Evolutionary conservation across 2,113 vertebrate genomes (phyloP).

Genomic region (Phyllopteryx taeniolatus): DNA sequence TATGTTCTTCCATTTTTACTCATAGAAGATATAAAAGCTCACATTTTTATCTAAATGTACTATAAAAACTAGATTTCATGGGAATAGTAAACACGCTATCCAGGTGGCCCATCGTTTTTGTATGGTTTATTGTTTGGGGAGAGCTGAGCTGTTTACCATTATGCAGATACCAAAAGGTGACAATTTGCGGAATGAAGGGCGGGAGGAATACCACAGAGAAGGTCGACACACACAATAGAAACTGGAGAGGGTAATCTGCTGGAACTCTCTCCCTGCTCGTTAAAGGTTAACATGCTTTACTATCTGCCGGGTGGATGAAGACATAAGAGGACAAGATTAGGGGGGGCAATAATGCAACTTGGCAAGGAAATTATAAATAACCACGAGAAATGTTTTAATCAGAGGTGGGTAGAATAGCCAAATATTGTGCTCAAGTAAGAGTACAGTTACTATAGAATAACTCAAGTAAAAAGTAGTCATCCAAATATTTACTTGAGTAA

Average conservation of each 20-base stretch:
- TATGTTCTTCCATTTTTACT: background rate
- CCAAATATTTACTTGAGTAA: too few species aligned
- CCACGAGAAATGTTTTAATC: background rate
- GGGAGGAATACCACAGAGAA: slow-evolving; percentile 24
- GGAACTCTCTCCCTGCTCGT: slow-evolving; percentile 39
- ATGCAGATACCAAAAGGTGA: slow-evolving; percentile 64
- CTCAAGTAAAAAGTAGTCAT: too few species aligned
- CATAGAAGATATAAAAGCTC: background rate
- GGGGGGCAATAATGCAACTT: background rate
- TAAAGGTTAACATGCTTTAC: slow-evolving; percentile 46
- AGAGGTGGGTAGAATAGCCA: too few species aligned
- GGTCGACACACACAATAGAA: slow-evolving; percentile 50
- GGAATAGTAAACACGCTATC: background rate
- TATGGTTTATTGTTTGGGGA: slow-evolving; percentile 52
- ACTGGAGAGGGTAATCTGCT: slow-evolving; percentile 48
- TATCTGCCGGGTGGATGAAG: slow-evolving; percentile 34
- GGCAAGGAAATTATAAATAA: background rate
- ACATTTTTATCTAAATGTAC: background rate
- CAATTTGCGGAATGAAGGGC: slow-evolving; percentile 34
- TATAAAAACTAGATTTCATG: background rate
- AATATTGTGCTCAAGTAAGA: too few species aligned
- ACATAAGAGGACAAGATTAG: slow-evolving; percentile 4
- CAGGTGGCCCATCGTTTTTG: slow-evolving; percentile 56
- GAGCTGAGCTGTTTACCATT: slow-evolving; percentile 53
- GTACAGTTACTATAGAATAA: too few species aligned